phyloP scores from a whole-genome alignment of 2,888 invertebrate species.

The Tipula unca region DNA sequence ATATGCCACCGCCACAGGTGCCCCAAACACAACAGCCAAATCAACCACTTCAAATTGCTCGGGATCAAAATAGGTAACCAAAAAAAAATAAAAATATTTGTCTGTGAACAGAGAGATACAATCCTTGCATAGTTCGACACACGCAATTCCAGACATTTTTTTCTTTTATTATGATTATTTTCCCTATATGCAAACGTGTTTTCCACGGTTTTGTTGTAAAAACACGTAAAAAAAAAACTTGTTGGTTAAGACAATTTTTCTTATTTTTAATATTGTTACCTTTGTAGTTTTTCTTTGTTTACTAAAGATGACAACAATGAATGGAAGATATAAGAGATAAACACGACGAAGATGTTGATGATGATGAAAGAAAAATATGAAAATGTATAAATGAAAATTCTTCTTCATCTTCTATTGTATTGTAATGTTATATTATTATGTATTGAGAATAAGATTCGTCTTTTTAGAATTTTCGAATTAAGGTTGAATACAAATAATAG shows the following conservation, averaged over 20 bases:
- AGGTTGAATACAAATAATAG: neutral
- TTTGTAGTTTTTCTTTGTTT: constrained; percentile 3
- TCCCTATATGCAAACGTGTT: neutral
- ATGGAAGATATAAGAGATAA: neutral
- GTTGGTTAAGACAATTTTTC: neutral
- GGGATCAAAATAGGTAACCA: constrained; percentile 18
- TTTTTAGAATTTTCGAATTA: neutral
- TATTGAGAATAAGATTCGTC: neutral
- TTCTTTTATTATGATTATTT: neutral
- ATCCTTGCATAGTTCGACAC: neutral
- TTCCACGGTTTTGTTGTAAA: neutral
- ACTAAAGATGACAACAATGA: neutral
- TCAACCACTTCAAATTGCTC: neutral
- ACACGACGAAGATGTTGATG: neutral
- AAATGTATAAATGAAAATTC: neutral
- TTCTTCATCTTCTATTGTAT: neutral
- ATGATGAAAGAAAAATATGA: neutral
- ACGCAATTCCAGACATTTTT: neutral
- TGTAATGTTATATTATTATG: neutral
- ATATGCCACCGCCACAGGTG: neutral
- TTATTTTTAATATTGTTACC: neutral
- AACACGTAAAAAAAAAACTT: neutral
- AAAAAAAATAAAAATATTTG: neutral
- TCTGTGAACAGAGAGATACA: neutral
- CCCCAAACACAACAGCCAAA: constrained; percentile 15